Evolutionary conservation across 1,140 invertebrate genomes (phyloP), one percentile per base, ranked within the genome.

Genomic region (Carposina sasakii): DNA sequence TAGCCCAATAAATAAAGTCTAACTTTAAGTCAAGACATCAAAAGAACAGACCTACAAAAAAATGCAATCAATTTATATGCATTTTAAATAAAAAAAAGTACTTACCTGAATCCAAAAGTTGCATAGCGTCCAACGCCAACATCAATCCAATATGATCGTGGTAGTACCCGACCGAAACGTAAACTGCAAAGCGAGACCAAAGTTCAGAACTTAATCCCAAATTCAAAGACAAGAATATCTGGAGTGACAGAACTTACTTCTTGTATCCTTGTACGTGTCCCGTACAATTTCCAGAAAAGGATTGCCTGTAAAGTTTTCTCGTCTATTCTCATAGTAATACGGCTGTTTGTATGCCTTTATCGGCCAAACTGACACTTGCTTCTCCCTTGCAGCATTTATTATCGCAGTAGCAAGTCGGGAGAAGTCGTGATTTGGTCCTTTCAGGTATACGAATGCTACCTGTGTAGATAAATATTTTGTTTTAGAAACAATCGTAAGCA

Each of bases 101-200:
- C 75, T 89, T 86, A 91, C 94, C 94, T 54, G 90, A 91, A 51
- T 94, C 89, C 31, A 98, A 88, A 1, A 98, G 88, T 24, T 94
- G 91, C 71, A 91, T 90, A 48, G 94, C 88, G 56, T 96, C 91
- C 77, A 96, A 87, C 13, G 93, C 93, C 28, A 94, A 83, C 88
- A 96, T 89, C 1, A 96, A 83, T 3, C 94, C 95, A 28, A 95
- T 87, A 62, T 96, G 94, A 60, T 96, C 94, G 63, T 93, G 92
- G 63, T 95, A 92, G 65, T 94, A 90, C 3, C 96, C 96, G 47
- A 98, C 88, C 24, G 97, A 91, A 0, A 99, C 90, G 78, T 98
- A 98, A 77, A 98, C 96, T 98, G 88, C 28, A 88, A 92, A 76
- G 49, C n/a, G n/a, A 49, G 16, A 23, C 48, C n/a, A n/a, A n/a